phyloP scores from a whole-genome alignment of 2,113 vertebrate species.

The Fukomys damarensis region DNA sequence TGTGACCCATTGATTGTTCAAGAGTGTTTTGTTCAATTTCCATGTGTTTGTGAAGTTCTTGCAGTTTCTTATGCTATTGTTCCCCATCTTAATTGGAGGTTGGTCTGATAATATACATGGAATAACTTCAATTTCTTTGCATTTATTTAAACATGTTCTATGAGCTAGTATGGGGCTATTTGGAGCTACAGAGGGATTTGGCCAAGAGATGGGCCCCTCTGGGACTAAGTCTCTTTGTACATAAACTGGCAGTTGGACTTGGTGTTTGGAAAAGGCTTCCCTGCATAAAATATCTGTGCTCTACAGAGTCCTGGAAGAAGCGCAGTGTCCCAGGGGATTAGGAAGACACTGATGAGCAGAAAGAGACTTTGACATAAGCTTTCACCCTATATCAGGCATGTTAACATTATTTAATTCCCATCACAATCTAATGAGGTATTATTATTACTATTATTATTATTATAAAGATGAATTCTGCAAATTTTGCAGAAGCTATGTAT shows the following conservation, averaged over 20 bases:
- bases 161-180: too few species aligned
- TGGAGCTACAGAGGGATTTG: too few species aligned
- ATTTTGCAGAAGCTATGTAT: neutral
- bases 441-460: neutral
- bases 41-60: too few species aligned
- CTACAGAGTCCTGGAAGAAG: rapidly evolving
- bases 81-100: too few species aligned
- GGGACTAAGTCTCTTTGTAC: neutral
- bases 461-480: neutral
- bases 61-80: too few species aligned
- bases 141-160: too few species aligned
- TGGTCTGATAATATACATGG: too few species aligned
- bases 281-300: neutral
- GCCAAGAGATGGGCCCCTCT: neutral
- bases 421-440: neutral
- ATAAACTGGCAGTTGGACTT: neutral
- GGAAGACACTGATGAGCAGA: neutral
- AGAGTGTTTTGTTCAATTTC: too few species aligned
- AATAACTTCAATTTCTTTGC: too few species aligned
- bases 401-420: neutral
- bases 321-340: neutral
- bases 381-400: neutral
- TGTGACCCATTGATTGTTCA: too few species aligned
- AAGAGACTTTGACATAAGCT: neutral
- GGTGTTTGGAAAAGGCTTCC: neutral